Evolutionary conservation across 2,797 vertebrate species (phyloP), one percentile per base, ranked within the genome.

Genomic region (Otolemur crassicaudatus): DNA sequence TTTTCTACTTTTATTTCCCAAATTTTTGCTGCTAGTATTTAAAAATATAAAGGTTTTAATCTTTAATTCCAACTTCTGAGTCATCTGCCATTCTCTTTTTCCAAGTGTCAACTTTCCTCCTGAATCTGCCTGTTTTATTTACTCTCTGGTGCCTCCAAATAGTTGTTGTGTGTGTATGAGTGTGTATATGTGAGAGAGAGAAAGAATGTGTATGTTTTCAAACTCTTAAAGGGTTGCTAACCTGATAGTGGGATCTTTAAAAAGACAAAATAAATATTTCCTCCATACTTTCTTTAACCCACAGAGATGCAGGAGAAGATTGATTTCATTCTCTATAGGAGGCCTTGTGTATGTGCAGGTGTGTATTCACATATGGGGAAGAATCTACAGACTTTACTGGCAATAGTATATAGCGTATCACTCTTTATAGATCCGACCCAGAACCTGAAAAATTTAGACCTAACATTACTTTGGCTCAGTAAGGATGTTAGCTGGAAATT

Each of bases 21-120:
- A 56, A 31, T 49, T 76, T 29, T 60, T 85, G 61, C 49, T 84
- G 25, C 43, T 67, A 46, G 43, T 16, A 14, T 56, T 69, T 27
- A 40, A 92, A 87, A 34, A 65, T 46, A 46, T 72, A 25, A 60
- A 40, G 80, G 37, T 72, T 80, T 94, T 91, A 65, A 86, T 49
- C 29, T 70, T 65, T 53, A 13, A 31, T n/a, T 25, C 53, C 43
- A 40, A 7, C 40, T 19, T 34, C 17, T 34, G n/a, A 14, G 83
- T n/a, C 9, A 10, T 75, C 16, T 81, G 17, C n/a, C 29, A 25
- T 46, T 49, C 22, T 49, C 73, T 7, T 58, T 56, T 27, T 43
- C 61, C 37, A 23, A 20, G 5, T 31, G 22, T 29, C 19, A 22
- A 34, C 75, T 91, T n/a, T 29, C 20, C 56, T 58, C 5, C 34